These are phyloP conservation scores for Jordanella pulchra DNA, from an alignment of 2,797 vertebrate species.

Conservation along the genomic window DNA sequence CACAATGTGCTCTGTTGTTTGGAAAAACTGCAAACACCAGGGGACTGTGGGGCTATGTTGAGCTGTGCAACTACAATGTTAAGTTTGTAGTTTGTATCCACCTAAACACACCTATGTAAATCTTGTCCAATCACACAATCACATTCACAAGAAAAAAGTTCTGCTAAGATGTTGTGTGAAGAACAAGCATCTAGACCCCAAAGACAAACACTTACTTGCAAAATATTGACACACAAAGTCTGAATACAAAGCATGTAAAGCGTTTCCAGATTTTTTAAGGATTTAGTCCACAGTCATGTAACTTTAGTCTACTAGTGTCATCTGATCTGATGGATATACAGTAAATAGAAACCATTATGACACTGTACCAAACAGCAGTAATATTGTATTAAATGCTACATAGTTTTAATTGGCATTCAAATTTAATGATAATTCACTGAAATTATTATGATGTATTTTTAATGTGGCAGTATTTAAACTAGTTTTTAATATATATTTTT, in stretches of 20 bases:
- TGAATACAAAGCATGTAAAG: neutral
- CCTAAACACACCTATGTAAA: too few relatives aligned
- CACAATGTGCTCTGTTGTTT: too few relatives aligned
- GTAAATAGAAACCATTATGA: neutral
- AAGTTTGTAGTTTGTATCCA: too few relatives aligned
- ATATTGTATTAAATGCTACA: neutral
- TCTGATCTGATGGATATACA: slow-evolving; percentile 3
- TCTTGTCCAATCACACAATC: too few relatives aligned
- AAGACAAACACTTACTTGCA: neutral
- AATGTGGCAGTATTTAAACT: neutral
- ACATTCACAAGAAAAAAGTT: too few relatives aligned
- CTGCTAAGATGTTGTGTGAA: too few relatives aligned
- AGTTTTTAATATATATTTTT: neutral
- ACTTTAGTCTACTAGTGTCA: slow-evolving; percentile 8
- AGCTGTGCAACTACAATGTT: too few relatives aligned
- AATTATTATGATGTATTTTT: neutral
- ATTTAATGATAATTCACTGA: neutral
- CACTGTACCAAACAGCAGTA: neutral
- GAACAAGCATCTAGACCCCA: too few relatives aligned
- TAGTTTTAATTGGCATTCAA: neutral
- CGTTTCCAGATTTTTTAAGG: neutral
- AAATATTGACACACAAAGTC: neutral
- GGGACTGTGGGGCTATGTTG: too few relatives aligned
- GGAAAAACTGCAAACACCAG: too few relatives aligned
- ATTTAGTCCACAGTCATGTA: neutral